A percentile compares a stretch with the other conserved stretches of the same genome.
phyloP scores from a whole-genome alignment of 2,113 vertebrate species.

The Ardeotis arabs region DNA sequence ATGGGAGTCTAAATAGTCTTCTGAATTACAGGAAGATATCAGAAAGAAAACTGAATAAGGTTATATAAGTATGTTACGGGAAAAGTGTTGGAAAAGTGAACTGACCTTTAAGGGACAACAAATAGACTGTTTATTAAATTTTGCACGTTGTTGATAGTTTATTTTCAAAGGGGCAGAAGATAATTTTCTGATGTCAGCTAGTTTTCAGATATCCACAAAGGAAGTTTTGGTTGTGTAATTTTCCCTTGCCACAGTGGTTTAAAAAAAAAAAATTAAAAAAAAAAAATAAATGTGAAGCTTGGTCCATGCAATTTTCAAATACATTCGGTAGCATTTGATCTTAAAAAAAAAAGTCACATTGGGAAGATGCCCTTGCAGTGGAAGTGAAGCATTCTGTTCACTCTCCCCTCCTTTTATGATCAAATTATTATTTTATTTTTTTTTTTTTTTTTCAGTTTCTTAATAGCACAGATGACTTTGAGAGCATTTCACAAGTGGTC shows the following conservation, averaged over 20 bases:
- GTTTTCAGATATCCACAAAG: background rate
- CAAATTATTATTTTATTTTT: background rate
- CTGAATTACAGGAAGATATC: slow-evolving; percentile 59
- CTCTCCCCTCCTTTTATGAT: background rate
- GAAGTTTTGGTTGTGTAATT: background rate
- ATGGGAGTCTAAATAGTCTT: slow-evolving; percentile 64
- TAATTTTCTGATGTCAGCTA: background rate
- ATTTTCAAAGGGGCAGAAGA: background rate
- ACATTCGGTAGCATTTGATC: background rate
- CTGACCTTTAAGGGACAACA: slow-evolving; percentile 24
- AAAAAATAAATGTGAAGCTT: background rate
- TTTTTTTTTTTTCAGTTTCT: background rate
- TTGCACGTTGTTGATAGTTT: background rate
- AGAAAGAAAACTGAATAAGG: slow-evolving; percentile 47
- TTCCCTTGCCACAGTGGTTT: background rate
- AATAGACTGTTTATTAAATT: background rate
- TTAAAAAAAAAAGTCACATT: background rate
- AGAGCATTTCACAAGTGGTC: background rate
- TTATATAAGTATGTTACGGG: slow-evolving; percentile 21
- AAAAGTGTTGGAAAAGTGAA: slow-evolving; percentile 18
- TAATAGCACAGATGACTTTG: background rate
- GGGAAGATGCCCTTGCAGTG: background rate
- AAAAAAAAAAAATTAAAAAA: background rate
- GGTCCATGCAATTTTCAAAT: background rate
- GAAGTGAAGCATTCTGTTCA: background rate